These are phyloP conservation scores for Malurus leucopterus DNA, from an alignment of 2,797 vertebrate species.

Conservation along the genomic window DNA sequence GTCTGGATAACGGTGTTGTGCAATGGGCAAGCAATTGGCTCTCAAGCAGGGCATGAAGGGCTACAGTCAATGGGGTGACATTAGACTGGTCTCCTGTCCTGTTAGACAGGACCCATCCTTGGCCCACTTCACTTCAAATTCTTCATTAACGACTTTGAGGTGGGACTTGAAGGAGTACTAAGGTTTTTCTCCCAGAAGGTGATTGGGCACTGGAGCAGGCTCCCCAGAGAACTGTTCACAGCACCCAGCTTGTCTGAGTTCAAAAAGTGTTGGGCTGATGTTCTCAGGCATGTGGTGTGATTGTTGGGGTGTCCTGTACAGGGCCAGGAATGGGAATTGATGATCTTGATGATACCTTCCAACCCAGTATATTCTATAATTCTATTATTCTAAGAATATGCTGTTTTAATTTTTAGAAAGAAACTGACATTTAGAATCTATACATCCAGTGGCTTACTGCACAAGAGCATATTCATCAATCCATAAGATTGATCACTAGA, in stretches of 20 bases:
- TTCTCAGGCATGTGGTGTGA: too few species aligned
- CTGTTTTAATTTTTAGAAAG: background rate
- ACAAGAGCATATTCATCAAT: background rate
- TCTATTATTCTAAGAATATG: background rate
- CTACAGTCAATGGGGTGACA: background rate
- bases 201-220: background rate
- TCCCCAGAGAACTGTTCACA: background rate
- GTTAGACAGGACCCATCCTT: background rate
- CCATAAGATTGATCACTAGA: background rate
- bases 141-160: rapidly evolving
- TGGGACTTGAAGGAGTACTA: rapidly evolving
- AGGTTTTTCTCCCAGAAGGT: background rate
- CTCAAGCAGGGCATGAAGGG: rapidly evolving
- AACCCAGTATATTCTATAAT: background rate
- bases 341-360: background rate
- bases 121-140: background rate
- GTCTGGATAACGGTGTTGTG: background rate
- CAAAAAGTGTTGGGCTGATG: background rate
- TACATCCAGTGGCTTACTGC: background rate
- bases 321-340: background rate
- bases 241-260: background rate
- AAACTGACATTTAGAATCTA: background rate
- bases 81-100: background rate
- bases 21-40: too few species aligned
- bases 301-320: background rate